Evolutionary conservation across 1,140 invertebrate species (phyloP), one percentile per base, ranked within the genome.

Genomic region (Drosophila miranda): DNA sequence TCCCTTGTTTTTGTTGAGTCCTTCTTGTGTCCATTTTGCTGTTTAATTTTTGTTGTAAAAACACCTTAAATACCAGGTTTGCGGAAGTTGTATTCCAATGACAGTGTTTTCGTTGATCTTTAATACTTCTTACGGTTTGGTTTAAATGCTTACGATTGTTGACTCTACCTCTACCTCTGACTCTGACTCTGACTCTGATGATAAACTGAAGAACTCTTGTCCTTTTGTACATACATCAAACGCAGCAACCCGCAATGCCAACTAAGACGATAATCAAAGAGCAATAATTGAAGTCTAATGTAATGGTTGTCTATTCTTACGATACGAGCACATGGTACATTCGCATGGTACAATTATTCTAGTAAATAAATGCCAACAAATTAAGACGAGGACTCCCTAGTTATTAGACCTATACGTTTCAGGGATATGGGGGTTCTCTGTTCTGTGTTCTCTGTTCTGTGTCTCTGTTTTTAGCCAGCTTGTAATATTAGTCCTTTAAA

Each of bases 1-100:
- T 90, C 89, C 89, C 89, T 90, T 90, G 89, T 90, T 87, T 89
- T 75, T 56, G 70, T 81, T 87, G 63, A 84, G 53, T 77, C 80
- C 55, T 73, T 73, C 52, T 89, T 86, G 81, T 86, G 80, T 84
- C 82, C 81, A 70, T 68, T 75, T 64, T 46, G 64, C 60, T 56
- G 19, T 19, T 75, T 78, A 66, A 66, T 16, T 16, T 56, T 64
- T 53, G 2, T 41, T 56, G 46, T 8, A 54, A 66, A 78, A 60
- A 30, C 34, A 44, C 46, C 23, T 23, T 16, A 16, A 19, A 23
- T 30, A 13, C 6, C 41, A 50, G 45, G 30, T 21, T 44, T 57
- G 67, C 62, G 45, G 74, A 71, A 70, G 66, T 70, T 68, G 45
- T 62, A 79, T 75, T 51, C 49, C 70, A 60, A 74, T 81, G 81